Evolutionary conservation across 2,797 vertebrate species (phyloP).

Genomic region (Cossypha caffra): DNA sequence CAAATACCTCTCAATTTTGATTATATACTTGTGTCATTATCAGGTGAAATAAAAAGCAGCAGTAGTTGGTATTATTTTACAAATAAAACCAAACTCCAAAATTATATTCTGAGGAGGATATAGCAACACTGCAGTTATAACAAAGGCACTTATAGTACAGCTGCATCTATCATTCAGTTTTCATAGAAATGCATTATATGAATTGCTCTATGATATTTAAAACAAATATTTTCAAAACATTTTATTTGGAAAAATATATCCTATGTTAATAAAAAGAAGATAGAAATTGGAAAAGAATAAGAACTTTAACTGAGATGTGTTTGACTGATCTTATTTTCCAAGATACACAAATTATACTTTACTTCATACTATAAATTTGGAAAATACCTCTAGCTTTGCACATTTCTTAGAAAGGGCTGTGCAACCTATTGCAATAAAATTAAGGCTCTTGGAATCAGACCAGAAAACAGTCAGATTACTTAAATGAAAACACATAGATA

Average conservation of each 20-base stretch:
- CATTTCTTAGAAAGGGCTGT: slow-evolving; percentile 38
- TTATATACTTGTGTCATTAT: not conserved
- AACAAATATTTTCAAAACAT: not conserved
- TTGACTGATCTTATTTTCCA: not conserved
- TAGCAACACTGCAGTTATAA: not conserved
- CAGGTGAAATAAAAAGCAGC: not conserved
- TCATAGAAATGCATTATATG: not conserved
- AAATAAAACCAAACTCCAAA: not conserved
- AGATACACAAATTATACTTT: not conserved
- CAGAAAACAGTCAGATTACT: slow-evolving; percentile 33
- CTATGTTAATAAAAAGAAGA: not conserved
- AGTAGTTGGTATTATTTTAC: not conserved
- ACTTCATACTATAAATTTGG: not conserved
- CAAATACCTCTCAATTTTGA: not conserved
- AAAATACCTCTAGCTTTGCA: slow-evolving; percentile 32
- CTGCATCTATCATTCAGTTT: not conserved
- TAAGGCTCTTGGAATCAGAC: slow-evolving; percentile 13
- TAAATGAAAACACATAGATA: slow-evolving; percentile 53
- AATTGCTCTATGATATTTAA: not conserved
- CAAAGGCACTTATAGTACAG: not conserved
- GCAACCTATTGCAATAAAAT: slow-evolving; percentile 3
- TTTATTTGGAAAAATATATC: not conserved
- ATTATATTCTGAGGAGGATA: not conserved
- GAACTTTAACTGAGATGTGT: not conserved
- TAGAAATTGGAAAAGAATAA: not conserved